phyloP scores from a whole-genome alignment of 2,797 vertebrate species.

The Crenichthys baileyi region DNA sequence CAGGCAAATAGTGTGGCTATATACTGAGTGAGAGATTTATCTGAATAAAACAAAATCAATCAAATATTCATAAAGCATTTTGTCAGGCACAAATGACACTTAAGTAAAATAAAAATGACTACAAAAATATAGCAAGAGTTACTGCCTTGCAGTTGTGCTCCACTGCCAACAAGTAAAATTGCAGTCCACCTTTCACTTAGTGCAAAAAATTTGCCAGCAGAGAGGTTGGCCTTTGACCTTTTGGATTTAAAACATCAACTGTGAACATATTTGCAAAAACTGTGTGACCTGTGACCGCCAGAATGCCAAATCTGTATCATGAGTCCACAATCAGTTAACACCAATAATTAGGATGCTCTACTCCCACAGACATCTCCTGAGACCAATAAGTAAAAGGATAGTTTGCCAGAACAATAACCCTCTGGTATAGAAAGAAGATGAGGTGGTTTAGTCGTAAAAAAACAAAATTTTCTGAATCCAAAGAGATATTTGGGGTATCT shows the following conservation, averaged over 20 bases:
- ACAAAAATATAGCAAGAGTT: slow-evolving; percentile 20
- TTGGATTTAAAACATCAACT: not conserved
- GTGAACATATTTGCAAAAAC: not conserved
- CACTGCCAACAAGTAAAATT: not conserved
- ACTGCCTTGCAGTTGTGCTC: slow-evolving; percentile 9
- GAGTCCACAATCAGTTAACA: not conserved
- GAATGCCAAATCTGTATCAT: not conserved
- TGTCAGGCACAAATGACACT: slow-evolving; percentile 54
- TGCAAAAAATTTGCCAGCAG: not conserved
- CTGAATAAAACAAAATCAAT: slow-evolving; percentile 77
- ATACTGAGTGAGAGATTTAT: slow-evolving; percentile 45
- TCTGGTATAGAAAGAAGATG: not conserved
- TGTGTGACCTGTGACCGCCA: slow-evolving; percentile 1
- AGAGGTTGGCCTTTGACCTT: not conserved
- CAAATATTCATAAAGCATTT: slow-evolving; percentile 77
- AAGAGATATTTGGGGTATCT: not conserved
- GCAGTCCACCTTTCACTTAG: not conserved
- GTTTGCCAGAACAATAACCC: not conserved
- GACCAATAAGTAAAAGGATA: not conserved
- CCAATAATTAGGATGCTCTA: not conserved
- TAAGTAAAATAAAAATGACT: not conserved
- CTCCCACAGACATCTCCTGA: not conserved
- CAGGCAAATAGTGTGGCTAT: slow-evolving; percentile 52
- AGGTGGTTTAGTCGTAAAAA: not conserved
- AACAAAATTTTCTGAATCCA: not conserved